Base-by-base conservation (phyloP, 37 sponge, comb jelly and placozoan genomes). In the Ianthella basta region DNA sequence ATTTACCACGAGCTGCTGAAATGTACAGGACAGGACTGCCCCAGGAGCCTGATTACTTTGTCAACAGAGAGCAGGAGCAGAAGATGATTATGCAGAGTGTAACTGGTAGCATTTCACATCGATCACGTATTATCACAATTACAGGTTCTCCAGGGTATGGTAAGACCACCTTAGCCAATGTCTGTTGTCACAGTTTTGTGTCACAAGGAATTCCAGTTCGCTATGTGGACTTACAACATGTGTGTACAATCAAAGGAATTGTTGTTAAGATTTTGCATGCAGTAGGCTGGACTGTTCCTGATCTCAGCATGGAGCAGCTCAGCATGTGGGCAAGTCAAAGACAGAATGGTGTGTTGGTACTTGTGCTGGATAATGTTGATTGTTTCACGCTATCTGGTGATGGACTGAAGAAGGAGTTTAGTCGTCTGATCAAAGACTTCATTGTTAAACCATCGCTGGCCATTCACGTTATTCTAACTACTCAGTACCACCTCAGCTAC, bases 121-220 rank as follows among this genome's bases (percentile, higher is more conserved):
- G 29, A 6, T 35, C 72, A 19, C 72, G 37, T 70, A 70, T 70
- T 35, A 33, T 70, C 37, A 70, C 72, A 4, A 33, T 70, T 30
- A 70, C 72, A 70, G 72, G 72, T 30, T 19, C 72, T 6, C 72
- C 72, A 30, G 72, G 36, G 5, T 33, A 70, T 70, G 72, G 72
- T 35, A 70, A 70, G 37, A 70, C 35, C 21, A 33, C 72, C 2
- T 33, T 70, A 34, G 72, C 72, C 33, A 70, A 25, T 35, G 37
- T 35, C 4, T 29, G 34, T 29, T 13, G 72, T 20, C 30, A 70
- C 12, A 70, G 20, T 19, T 35, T 70, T 19, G 20, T 35, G 20
- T 20, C n/a, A 19, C n/a, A 35, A 33, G 72, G 72, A 21, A 30
- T 35, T 5, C 33, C 32, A 35, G 72, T 70, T 21, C 21, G 37